These are phyloP conservation scores for Platysteira castanea DNA, from an alignment of 2,113 vertebrate genomes.

Conservation along the genomic window DNA sequence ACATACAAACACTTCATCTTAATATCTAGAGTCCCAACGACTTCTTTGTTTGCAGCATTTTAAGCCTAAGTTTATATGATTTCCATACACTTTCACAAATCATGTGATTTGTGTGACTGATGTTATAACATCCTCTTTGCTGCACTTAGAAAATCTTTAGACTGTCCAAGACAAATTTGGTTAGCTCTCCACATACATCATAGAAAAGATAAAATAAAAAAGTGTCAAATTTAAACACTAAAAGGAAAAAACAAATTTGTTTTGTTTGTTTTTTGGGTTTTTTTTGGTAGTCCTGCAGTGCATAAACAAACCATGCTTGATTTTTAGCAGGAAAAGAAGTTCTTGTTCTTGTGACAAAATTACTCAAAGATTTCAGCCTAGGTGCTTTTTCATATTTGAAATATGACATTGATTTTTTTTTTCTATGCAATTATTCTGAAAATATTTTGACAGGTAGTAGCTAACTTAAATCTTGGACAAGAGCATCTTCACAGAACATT, in stretches of 20 bases:
- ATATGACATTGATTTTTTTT: background rate
- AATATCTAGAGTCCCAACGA: background rate
- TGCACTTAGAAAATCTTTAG: background rate
- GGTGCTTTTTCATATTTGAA: background rate
- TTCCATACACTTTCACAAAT: background rate
- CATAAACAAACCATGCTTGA: background rate
- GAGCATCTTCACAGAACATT: background rate
- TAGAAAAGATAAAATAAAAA: background rate
- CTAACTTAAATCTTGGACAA: background rate
- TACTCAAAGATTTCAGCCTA: background rate
- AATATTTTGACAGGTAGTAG: background rate
- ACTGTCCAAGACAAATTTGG: background rate
- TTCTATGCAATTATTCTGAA: background rate
- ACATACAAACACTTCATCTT: background rate
- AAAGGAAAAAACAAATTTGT: background rate
- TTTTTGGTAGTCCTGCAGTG: background rate
- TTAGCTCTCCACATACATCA: background rate
- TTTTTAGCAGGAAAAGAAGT: background rate
- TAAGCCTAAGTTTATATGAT: background rate
- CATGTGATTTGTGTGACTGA: background rate
- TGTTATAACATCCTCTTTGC: background rate
- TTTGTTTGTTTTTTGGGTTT: background rate
- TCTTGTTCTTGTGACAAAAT: background rate
- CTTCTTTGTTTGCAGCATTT: background rate
- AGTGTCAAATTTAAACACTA: background rate